phyloP scores from a whole-genome alignment of 1,140 invertebrate genomes.

The Drosophila pandora region DNA sequence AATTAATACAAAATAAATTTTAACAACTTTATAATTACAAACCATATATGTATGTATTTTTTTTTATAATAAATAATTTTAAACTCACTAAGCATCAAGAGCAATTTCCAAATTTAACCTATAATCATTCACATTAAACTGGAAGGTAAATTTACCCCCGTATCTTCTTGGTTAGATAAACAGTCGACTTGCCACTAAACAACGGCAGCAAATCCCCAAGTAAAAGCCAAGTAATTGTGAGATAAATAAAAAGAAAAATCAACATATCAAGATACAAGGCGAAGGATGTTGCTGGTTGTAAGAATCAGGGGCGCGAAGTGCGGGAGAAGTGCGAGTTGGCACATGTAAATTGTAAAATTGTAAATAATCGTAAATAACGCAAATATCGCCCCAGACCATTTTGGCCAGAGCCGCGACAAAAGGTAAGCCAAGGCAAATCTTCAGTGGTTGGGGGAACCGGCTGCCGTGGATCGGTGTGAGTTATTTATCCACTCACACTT shows the following conservation, averaged over 20 bases:
- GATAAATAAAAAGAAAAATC: conserved; percentile 69
- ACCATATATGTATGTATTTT: too few relatives aligned
- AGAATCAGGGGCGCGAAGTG: conserved; percentile 7
- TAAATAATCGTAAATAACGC: conserved; percentile 83
- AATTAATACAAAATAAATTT: background rate
- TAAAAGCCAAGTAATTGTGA: conserved; percentile 69
- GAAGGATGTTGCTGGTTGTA: conserved; percentile 46
- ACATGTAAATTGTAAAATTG: conserved; percentile 80
- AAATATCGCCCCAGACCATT: conserved; percentile 75
- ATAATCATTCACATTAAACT: conserved; percentile 15
- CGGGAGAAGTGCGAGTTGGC: conserved; percentile 22
- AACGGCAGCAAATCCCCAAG: conserved; percentile 47
- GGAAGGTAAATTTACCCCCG: background rate
- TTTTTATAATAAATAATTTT: too few relatives aligned
- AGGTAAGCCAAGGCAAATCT: conserved; percentile 28
- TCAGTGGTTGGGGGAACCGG: conserved; percentile 7
- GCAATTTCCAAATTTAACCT: background rate
- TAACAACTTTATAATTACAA: background rate
- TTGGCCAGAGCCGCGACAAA: conserved; percentile 68
- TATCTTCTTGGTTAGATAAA: conserved; percentile 10
- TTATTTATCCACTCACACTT: conserved; percentile 67
- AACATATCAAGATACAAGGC: conserved; percentile 76
- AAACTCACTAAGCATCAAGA: background rate
- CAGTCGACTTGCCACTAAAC: conserved; percentile 28
- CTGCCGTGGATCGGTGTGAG: conserved; percentile 20